These are phyloP conservation scores for Chesias legatella DNA, from an alignment of 2,888 invertebrate genomes.

Conservation along the genomic window DNA sequence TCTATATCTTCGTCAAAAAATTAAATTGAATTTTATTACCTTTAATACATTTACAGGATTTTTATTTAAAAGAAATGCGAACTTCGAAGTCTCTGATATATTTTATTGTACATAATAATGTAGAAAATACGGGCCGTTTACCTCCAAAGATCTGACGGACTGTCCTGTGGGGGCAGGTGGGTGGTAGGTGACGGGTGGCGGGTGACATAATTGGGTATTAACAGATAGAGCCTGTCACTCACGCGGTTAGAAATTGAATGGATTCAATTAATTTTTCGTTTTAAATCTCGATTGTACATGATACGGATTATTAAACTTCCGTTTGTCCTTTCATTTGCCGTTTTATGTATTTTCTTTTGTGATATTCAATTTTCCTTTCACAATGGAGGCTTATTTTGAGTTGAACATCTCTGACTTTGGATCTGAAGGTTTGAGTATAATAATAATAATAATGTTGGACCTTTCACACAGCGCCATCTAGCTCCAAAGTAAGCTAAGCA, in stretches of 20 bases:
- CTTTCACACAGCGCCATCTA: no score
- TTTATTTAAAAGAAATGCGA: no score
- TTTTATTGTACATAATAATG: not conserved
- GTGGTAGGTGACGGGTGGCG: conserved; percentile 5
- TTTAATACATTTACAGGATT: no score
- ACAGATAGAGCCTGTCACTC: conserved; percentile 60
- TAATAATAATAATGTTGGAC: no score
- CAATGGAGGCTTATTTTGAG: no score
- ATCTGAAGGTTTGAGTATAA: no score
- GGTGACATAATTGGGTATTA: conserved; percentile 63
- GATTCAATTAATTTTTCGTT: conserved; percentile 66
- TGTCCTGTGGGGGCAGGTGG: conserved; percentile 21
- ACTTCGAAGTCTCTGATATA: conserved; percentile 7
- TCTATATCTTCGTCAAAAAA: no score
- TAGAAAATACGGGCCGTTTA: conserved; percentile 12
- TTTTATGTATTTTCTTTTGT: not conserved
- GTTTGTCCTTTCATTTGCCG: conserved; percentile 21
- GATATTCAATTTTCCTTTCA: no score
- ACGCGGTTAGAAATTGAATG: conserved; percentile 61
- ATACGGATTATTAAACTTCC: conserved; percentile 24
- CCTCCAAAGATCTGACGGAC: conserved; percentile 36
- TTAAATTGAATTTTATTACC: no score
- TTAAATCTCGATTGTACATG: conserved; percentile 39
- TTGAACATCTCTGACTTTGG: no score
- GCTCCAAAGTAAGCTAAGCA: no score